phyloP scores from a whole-genome alignment of 2,113 vertebrate species.

The Onychorhynchus coronatus region DNA sequence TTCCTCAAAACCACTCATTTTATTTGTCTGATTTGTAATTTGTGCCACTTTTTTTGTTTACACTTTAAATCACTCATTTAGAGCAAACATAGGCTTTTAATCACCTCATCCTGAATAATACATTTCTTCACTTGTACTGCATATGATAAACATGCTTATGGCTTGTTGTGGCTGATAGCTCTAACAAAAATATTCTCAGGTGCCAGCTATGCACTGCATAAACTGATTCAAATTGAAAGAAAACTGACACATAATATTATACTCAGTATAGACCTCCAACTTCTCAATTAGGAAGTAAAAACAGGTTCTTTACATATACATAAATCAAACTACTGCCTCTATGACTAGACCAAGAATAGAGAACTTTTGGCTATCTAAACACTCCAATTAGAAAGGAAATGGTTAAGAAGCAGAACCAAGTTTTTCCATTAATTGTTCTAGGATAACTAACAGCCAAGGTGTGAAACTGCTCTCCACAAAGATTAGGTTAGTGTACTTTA shows the following conservation, averaged over 20 bases:
- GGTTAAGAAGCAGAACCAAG: neutral
- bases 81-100: neutral
- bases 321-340: neutral
- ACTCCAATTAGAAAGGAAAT: neutral
- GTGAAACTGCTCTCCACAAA: neutral
- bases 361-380: neutral
- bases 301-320: neutral
- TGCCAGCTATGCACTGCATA: neutral
- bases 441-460: neutral
- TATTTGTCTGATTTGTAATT: neutral
- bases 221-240: neutral
- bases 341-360: neutral
- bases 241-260: neutral
- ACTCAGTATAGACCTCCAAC: neutral
- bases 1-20: neutral
- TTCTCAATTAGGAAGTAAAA: neutral
- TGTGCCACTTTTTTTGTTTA: neutral
- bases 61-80: neutral
- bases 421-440: neutral
- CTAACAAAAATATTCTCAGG: neutral
- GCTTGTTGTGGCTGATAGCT: neutral
- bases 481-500: neutral
- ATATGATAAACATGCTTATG: neutral
- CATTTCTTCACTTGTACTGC: neutral
- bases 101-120: neutral